Evolutionary conservation across 2,888 invertebrate species (phyloP), one percentile per base, ranked within the genome.

Genomic region (Nesidiocoris tenuis): DNA sequence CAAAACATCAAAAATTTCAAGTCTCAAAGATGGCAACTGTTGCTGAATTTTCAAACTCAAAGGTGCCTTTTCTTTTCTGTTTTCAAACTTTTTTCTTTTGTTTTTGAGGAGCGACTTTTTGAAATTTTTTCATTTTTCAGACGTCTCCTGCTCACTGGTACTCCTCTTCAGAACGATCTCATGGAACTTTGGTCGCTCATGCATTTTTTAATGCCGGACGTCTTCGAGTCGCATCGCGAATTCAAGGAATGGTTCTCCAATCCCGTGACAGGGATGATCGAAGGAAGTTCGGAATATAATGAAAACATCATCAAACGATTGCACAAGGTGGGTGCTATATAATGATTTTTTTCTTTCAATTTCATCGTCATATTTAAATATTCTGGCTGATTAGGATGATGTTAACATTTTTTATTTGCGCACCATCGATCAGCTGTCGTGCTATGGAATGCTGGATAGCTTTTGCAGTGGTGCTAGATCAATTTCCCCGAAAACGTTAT

Each of bases 1-100:
- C 99, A 99, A 84, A 98, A 99, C 83, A 99, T 99, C 78, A 99
- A 99, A 85, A 99, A 99, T 86, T 99, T 98, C 84, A 98, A 98
- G 84, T 97, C 97, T 19, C 98, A 98, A 84, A 87, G 99, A 78
- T 99, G 99, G 99, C 98, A 98, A 85, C 88, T 96, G 82, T 85
- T 99, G 80, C 86, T 99, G 75, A 98, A 96, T 84, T 96, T 98
- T 84, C 93, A 95, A 82, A 94, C 95, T 0, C 92, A 95, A 83
- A 89, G 93, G 92, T 92, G 71, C 74, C 55, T 18, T 72, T 25
- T 7, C 39, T 39, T 39, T 19, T 39, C 18, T 66, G 59, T 59
- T 55, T 63, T 22, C 76, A 54, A 76, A 76, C 63, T 74, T 70
- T 76, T 39, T 75, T 66, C 9, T 1, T 64, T 17, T 67, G n/a